A percentile compares a stretch with the other conserved stretches of the same genome.
phyloP scores from a whole-genome alignment of 2,888 invertebrate species.

The Sphecodes monilicornis region DNA sequence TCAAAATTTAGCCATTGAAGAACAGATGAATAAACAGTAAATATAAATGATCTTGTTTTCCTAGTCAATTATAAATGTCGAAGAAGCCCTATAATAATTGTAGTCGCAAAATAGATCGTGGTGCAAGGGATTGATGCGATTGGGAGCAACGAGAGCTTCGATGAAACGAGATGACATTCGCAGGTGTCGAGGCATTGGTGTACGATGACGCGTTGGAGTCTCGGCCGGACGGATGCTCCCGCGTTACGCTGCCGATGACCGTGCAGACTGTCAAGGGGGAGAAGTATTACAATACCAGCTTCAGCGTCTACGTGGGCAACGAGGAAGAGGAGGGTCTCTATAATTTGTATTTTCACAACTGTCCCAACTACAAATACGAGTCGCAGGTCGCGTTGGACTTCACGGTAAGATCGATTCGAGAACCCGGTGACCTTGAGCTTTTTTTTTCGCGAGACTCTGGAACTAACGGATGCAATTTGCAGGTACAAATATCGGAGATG shows the following conservation, averaged over 20 bases:
- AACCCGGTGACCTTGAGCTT: no score
- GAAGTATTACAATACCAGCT: slow-evolving; percentile 89
- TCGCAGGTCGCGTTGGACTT: slow-evolving; percentile 88
- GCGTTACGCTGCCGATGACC: slow-evolving; percentile 86
- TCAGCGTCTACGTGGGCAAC: slow-evolving; percentile 91
- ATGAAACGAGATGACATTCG: neutral
- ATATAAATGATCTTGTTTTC: no score
- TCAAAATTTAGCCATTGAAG: no score
- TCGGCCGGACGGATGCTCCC: slow-evolving; percentile 70
- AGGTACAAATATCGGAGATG: slow-evolving; percentile 95
- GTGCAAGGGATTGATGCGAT: no score
- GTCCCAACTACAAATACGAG: slow-evolving; percentile 88
- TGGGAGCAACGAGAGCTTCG: neutral
- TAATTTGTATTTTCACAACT: slow-evolving; percentile 97
- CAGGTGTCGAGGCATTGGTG: slow-evolving; percentile 63
- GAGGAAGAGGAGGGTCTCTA: slow-evolving; percentile 95
- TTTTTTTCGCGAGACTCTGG: no score
- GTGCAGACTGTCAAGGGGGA: slow-evolving; percentile 85
- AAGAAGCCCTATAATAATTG: no score
- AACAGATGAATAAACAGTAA: no score
- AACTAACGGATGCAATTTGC: slow-evolving; percentile 34
- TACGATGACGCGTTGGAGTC: slow-evolving; percentile 40
- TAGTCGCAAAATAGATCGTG: no score
- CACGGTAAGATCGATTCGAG: slow-evolving; percentile 86
- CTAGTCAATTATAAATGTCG: no score